phyloP scores from a whole-genome alignment of 2,888 invertebrate genomes.

The Linyphia triangularis region DNA sequence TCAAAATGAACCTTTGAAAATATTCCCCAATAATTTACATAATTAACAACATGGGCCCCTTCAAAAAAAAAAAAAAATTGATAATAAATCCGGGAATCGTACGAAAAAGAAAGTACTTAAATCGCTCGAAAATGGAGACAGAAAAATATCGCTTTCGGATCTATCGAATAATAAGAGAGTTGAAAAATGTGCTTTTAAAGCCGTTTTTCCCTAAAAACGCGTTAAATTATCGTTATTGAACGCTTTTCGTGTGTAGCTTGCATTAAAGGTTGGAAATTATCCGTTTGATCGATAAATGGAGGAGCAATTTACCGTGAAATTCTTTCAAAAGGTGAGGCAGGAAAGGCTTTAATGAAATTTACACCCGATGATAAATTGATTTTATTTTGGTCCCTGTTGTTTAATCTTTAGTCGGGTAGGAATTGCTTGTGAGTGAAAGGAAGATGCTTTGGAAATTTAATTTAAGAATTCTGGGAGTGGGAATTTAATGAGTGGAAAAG shows the following conservation, averaged over 20 bases:
- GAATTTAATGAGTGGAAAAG: no score
- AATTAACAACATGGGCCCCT: background rate
- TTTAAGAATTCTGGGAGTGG: no score
- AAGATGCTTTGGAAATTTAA: no score
- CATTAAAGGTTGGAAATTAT: background rate
- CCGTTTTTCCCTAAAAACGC: background rate
- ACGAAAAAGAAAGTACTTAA: background rate
- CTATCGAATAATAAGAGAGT: background rate
- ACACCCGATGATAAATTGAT: slow-evolving; percentile 3
- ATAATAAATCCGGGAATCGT: background rate
- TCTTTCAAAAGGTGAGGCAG: slow-evolving; percentile 4
- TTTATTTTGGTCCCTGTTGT: background rate
- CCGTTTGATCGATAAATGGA: background rate
- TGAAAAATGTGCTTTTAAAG: background rate
- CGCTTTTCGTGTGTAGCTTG: background rate
- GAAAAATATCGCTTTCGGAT: background rate
- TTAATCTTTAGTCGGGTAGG: background rate
- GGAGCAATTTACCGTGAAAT: slow-evolving; percentile 31
- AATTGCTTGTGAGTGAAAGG: background rate
- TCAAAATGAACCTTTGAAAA: no score
- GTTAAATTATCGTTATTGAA: background rate
- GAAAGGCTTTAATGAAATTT: slow-evolving; percentile 33
- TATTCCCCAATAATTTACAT: background rate
- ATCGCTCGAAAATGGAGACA: background rate
- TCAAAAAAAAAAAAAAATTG: background rate